phyloP scores from a whole-genome alignment of 2,797 vertebrate species.

The Brachymystax lenok region DNA sequence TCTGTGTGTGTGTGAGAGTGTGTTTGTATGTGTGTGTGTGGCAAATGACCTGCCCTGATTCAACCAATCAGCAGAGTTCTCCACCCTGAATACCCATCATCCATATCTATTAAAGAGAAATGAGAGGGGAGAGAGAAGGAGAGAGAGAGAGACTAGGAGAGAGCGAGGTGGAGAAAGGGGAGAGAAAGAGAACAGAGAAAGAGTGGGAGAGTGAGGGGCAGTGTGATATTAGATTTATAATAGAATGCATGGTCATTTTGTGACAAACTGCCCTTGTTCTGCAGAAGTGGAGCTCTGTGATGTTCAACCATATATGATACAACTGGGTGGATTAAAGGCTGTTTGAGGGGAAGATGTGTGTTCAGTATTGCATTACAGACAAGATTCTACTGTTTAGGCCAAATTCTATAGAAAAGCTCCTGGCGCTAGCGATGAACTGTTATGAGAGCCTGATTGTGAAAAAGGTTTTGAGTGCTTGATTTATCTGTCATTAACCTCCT shows the following conservation, averaged over 20 bases:
- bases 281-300: not conserved
- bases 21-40: constrained; percentile 52
- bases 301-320: not conserved
- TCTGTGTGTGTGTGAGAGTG: constrained; percentile 28
- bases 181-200: not conserved
- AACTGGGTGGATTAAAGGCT: not conserved
- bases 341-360: not conserved
- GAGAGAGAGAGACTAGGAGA: not conserved
- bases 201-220: not conserved
- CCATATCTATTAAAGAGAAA: constrained; percentile 63
- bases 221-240: not conserved
- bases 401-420: not conserved
- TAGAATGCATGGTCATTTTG: not conserved
- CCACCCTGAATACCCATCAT: constrained; percentile 67
- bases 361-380: not conserved
- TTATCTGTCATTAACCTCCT: no score
- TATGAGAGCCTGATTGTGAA: no score
- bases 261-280: not conserved
- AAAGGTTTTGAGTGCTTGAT: no score
- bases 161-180: constrained; percentile 26
- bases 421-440: not conserved
- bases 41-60: constrained; percentile 74
- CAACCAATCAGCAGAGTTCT: constrained; percentile 67
- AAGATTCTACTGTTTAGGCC: not conserved
- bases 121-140: not conserved